Base-by-base conservation (phyloP, 2,797 vertebrate genomes). In the Sebastes vulpes region DNA sequence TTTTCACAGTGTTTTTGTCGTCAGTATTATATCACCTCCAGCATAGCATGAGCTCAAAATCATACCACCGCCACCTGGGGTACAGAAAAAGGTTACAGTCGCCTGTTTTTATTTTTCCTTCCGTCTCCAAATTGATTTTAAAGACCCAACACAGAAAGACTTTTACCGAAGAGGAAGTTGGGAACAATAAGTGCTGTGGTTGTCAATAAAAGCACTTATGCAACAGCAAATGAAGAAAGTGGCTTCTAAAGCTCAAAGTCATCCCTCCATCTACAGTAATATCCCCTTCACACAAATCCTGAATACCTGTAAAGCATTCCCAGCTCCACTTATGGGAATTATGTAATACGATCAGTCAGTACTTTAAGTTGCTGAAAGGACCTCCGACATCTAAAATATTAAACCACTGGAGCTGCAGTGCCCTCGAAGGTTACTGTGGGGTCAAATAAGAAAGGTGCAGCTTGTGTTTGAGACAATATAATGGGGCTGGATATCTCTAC, bases 191-290 rank as follows among this genome's bases (percentile, higher is more conserved):
- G 66, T 65, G 78, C 38, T 38, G 63, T 11, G 8, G 42, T 7
- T 29, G 75, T 88, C 76, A 83, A 86, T 89, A 78, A 83, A 87
- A 77, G 35, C 72, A 57, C 70, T 83, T 86, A 88, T 23, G 77
- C 76, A 81, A 66, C 31, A 70, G 38, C 38, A 21, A 60, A 54
- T 61, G 29, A 77, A 79, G 66, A 65, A 65, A 79, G 48, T 31
- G 31, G 21, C 48, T 61, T 81, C 61, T 57, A 46, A 91, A 88
- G 32, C 25, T 16, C 18, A 58, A 58, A 76, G 73, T 58, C 32
- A 65, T 75, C 63, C 20, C 4, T 72, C 35, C 59, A 38, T 69
- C 69, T 35, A 60, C 56, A 26, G 32, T 32, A 14, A 74, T 54
- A 35, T 73, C 5, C 3, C 64, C 50, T 67, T 57, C 32, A 75